Evolutionary conservation across 2,797 vertebrate genomes (phyloP).

Genomic region (Takifugu rubripes): DNA sequence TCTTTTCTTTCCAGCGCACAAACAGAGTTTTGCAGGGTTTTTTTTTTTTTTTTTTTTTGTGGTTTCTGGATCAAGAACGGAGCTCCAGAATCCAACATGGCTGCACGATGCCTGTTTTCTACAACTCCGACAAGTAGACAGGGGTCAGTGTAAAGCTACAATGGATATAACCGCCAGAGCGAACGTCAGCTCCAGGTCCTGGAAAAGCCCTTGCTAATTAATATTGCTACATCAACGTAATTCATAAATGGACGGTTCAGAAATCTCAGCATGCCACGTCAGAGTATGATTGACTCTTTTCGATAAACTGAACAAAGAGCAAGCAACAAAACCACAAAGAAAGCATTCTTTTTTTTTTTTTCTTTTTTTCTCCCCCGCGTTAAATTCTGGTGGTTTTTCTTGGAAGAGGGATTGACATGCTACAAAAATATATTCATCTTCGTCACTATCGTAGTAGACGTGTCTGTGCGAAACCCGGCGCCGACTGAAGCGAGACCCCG

Average conservation of each 20-base stretch:
- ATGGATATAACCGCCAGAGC: conserved; percentile 55
- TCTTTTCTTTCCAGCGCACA: conserved; percentile 32
- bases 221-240: conserved; percentile 83
- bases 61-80: conserved; percentile 19
- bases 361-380: conserved; percentile 41
- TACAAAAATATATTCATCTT: conserved; percentile 77
- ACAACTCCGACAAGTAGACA: conserved; percentile 40
- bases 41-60: conserved; percentile 19
- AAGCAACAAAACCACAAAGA: conserved; percentile 52
- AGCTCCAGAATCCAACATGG: conserved; percentile 27
- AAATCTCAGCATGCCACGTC: conserved; percentile 55
- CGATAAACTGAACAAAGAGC: conserved; percentile 38
- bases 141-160: conserved; percentile 70
- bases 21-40: conserved; percentile 30
- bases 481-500: conserved; percentile 65
- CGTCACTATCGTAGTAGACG: conserved; percentile 67
- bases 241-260: conserved; percentile 64
- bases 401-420: conserved; percentile 74
- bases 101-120: conserved; percentile 22
- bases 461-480: conserved; percentile 65
- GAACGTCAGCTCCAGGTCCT: conserved; percentile 67
- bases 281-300: conserved; percentile 41
- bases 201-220: conserved; percentile 80
- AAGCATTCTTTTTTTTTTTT: conserved; percentile 39
- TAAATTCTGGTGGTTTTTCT: conserved; percentile 62